Base-by-base conservation (phyloP, 2,113 vertebrate genomes). In the Epinephelus fuscoguttatus region DNA sequence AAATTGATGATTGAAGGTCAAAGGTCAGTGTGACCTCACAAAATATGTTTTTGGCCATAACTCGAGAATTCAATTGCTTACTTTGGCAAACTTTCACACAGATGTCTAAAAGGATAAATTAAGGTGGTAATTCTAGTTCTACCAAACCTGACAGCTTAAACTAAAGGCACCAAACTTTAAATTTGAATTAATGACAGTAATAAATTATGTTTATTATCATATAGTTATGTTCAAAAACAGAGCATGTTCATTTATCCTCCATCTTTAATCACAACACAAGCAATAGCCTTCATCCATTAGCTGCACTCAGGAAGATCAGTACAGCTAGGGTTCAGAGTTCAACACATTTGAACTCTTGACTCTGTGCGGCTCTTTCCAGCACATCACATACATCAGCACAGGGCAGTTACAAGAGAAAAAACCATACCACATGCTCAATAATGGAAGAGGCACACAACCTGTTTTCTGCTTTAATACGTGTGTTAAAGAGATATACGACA, bases 261-360 rank as follows among this genome's bases (percentile, higher is more conserved):
- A 55, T 30, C 8, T 50, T 17, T 18, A 19, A 60, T 68, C 0
- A 13, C 27, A 27, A 23, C 45, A 21, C 25, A 56, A 23, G 40
- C 15, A 23, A 27, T 7, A 10, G 37, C 37, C 25, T 40, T 57
- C 40, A 66, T 17, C 69, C 42, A 66, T 72, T 80, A 72, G 19
- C 78, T 57, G 57, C 45, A 33, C 25, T 49, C 15, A 64, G 1
- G 0, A 49, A 77, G 52, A 37, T 63, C 67, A 42, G 27, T 8
- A 3, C 8, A 18, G 67, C 60, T 64, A 13, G 15, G 50, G 74
- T 42, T 77, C 25, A 83, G 13, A 59, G 73, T 49, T 71, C 42
- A 76, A 49, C 40, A 19, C 2, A 49, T 69, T 47, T 61, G 49
- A 60, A 25, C 72, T 75, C 68, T 47, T 71, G 37, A 33, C 49